A percentile compares a stretch with the other conserved stretches of the same genome.
Evolutionary conservation across 92 coral and sea anemone genomes (phyloP).

Genomic region (Hydrozoanthus gracilis): DNA sequence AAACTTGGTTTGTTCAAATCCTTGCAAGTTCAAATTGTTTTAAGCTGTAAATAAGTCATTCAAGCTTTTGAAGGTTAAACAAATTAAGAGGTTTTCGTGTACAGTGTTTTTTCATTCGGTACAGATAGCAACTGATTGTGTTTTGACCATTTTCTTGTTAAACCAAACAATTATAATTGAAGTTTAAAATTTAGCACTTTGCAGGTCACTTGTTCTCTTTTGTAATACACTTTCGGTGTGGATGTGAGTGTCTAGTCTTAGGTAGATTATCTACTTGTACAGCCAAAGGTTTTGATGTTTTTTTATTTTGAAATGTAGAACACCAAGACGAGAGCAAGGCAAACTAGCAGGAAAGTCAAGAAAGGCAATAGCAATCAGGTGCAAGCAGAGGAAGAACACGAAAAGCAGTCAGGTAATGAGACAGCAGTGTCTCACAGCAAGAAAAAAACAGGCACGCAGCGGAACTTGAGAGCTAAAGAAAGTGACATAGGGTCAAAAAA

Average conservation of each 20-base stretch:
- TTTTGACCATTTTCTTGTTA: not conserved
- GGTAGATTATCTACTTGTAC: not conserved
- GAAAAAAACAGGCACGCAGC: not conserved
- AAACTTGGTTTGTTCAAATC: no score
- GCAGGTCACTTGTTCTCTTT: no score
- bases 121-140: not conserved
- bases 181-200: no score
- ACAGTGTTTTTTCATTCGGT: not conserved
- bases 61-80: no score
- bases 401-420: conserved; percentile 15
- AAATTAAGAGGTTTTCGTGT: not conserved
- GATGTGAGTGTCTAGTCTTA: not conserved
- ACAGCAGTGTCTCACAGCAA: not conserved
- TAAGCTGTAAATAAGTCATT: no score
- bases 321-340: not conserved
- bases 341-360: not conserved
- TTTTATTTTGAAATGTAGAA: not conserved
- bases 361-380: not conserved
- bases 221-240: not conserved
- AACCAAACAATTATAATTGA: not conserved
- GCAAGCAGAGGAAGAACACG: not conserved
- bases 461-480: not conserved
- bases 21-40: no score
- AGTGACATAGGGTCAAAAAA: not conserved
- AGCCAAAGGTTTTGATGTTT: not conserved